phyloP scores from a whole-genome alignment of 1,140 invertebrate genomes.

The Drosophila murphyi region DNA sequence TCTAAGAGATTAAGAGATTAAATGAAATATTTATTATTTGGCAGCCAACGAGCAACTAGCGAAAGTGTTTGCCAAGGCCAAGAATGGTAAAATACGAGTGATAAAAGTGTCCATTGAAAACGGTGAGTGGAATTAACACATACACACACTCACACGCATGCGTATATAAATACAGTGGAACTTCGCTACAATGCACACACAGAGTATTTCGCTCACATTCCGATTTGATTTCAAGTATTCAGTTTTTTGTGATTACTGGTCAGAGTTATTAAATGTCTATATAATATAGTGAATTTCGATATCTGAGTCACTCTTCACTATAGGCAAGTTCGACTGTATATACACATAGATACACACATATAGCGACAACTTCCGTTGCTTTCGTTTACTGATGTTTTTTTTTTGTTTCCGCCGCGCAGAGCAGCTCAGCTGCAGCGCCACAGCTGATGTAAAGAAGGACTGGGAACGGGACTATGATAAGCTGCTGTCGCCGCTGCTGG shows the following conservation, averaged over 20 bases:
- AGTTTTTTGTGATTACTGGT: no score
- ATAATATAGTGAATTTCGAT: no score
- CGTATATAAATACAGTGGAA: constrained; percentile 34
- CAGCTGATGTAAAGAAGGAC: constrained; percentile 88
- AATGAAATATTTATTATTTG: neutral
- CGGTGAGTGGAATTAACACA: constrained; percentile 86
- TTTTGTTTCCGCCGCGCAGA: constrained; percentile 86
- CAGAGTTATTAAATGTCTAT: no score
- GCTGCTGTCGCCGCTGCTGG: constrained; percentile 90
- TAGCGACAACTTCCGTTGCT: constrained; percentile 37
- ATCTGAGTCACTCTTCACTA: neutral
- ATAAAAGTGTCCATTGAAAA: constrained; percentile 94
- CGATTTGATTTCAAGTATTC: no score
- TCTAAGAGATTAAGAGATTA: neutral
- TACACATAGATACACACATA: constrained; percentile 34
- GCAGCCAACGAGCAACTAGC: constrained; percentile 91
- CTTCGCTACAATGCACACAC: neutral
- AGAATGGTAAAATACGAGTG: constrained; percentile 91
- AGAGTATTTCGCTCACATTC: neutral
- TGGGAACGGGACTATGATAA: constrained; percentile 96
- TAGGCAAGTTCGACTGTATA: constrained; percentile 7
- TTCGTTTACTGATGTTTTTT: constrained; percentile 24
- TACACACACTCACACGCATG: constrained; percentile 6
- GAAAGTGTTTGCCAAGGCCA: constrained; percentile 92
- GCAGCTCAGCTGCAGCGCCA: constrained; percentile 89